These are phyloP conservation scores for Diachasmimorpha longicaudata DNA, from an alignment of 1,140 invertebrate genomes.

Conservation along the genomic window DNA sequence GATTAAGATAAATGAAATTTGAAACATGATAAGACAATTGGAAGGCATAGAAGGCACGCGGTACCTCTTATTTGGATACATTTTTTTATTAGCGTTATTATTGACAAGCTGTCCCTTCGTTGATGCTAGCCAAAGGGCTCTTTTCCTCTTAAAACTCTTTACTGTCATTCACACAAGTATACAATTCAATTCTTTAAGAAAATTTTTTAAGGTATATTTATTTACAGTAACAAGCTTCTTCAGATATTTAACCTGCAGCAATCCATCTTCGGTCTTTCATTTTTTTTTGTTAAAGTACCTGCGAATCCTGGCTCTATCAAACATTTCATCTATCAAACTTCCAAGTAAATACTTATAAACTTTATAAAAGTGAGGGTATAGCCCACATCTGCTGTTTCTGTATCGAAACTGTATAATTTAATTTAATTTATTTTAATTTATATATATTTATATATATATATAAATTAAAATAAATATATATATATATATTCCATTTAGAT, in stretches of 20 bases:
- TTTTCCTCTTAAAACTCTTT: background rate
- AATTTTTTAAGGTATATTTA: background rate
- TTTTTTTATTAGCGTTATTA: slow-evolving; percentile 12
- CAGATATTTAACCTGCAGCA: background rate
- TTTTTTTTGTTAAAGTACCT: background rate
- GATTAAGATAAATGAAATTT: slow-evolving; percentile 33
- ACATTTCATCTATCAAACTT: background rate
- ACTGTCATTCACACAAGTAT: slow-evolving; percentile 12
- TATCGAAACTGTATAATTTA: background rate
- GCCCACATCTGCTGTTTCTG: background rate
- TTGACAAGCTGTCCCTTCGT: slow-evolving; percentile 5
- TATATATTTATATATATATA: too few relatives aligned
- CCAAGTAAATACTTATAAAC: slow-evolving; percentile 9
- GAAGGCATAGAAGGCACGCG: slow-evolving; percentile 55
- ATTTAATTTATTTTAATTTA: background rate
- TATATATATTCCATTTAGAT: background rate
- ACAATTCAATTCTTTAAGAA: slow-evolving; percentile 13
- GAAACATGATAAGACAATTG: slow-evolving; percentile 39
- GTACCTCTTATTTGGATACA: slow-evolving; percentile 36
- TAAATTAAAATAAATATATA: too few relatives aligned
- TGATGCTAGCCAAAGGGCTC: background rate
- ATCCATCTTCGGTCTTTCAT: background rate
- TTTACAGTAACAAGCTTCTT: slow-evolving; percentile 14
- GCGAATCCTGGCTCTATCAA: background rate
- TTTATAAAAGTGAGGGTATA: background rate